Conservation (phyloP, 2,797 vertebrate species). For the Eulemur albifrons region DNA sequence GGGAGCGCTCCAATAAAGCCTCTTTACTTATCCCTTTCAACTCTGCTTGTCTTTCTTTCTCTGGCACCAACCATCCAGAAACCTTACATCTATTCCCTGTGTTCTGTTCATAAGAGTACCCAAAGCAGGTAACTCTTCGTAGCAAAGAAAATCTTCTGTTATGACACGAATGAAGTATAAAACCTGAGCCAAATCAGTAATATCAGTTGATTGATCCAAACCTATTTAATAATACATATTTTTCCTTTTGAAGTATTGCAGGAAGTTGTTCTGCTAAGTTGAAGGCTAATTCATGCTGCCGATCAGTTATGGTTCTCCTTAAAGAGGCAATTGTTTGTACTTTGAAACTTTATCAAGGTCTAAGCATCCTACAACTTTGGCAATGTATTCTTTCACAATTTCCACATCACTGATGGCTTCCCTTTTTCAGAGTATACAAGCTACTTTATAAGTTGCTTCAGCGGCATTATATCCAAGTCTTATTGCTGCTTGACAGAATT, state of each 20-base stretch:
- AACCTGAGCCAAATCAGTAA: not conserved
- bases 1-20: no score
- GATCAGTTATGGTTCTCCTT: not conserved
- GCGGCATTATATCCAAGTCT: not conserved
- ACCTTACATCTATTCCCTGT: no score
- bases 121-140: no score
- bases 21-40: no score
- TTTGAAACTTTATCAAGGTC: not conserved
- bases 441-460: not conserved
- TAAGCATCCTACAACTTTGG: not conserved
- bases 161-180: not conserved
- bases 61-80: no score
- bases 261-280: not conserved
- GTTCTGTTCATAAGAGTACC: no score
- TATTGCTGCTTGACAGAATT: not conserved
- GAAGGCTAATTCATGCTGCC: not conserved
- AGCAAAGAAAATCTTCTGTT: not conserved
- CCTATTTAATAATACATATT: not conserved
- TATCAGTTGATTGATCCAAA: not conserved
- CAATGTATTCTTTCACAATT: not conserved
- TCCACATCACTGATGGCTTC: not conserved
- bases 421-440: not conserved
- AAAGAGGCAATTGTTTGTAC: not conserved
- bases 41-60: no score
- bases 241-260: not conserved